These are phyloP conservation scores for Cyclopterus lumpus DNA, from an alignment of 2,797 vertebrate species.

Conservation along the genomic window DNA sequence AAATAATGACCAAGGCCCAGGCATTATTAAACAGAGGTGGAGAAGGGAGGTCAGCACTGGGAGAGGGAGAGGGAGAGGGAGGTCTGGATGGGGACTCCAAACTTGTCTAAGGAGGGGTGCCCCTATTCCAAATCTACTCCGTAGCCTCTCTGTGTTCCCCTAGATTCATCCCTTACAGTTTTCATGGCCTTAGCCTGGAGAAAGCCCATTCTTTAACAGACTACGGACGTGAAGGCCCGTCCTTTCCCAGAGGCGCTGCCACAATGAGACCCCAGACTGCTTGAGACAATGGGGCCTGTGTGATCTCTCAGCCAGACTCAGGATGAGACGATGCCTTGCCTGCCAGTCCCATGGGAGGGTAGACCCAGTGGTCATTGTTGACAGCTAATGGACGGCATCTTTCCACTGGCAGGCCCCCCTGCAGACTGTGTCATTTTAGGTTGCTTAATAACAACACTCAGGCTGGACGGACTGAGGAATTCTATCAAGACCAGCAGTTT, in stretches of 20 bases:
- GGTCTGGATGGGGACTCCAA: conserved; percentile 82
- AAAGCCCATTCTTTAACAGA: conserved; percentile 79
- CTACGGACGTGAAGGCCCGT: conserved; percentile 68
- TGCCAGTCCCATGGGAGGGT: conserved; percentile 75
- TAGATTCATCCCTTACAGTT: conserved; percentile 84
- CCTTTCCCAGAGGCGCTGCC: conserved; percentile 79
- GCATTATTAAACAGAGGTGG: conserved; percentile 91
- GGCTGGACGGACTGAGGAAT: conserved; percentile 55
- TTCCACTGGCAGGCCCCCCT: conserved; percentile 70
- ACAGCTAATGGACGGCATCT: conserved; percentile 82
- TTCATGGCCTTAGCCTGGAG: conserved; percentile 89
- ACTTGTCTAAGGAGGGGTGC: conserved; percentile 84
- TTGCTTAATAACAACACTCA: conserved; percentile 69
- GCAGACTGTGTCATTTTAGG: conserved; percentile 71
- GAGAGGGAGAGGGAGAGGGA: conserved; percentile 81
- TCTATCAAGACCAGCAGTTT: conserved; percentile 65
- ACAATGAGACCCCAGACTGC: conserved; percentile 77
- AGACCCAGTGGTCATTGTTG: conserved; percentile 77
- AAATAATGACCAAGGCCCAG: conserved; percentile 95
- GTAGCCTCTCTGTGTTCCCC: conserved; percentile 89
- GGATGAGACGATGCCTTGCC: conserved; percentile 79
- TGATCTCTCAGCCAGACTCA: conserved; percentile 75
- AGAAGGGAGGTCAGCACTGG: conserved; percentile 93
- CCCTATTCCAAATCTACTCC: conserved; percentile 85
- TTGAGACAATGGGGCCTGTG: conserved; percentile 78